These are phyloP conservation scores for Noctua janthina DNA, from an alignment of 2,888 invertebrate species.

Conservation along the genomic window DNA sequence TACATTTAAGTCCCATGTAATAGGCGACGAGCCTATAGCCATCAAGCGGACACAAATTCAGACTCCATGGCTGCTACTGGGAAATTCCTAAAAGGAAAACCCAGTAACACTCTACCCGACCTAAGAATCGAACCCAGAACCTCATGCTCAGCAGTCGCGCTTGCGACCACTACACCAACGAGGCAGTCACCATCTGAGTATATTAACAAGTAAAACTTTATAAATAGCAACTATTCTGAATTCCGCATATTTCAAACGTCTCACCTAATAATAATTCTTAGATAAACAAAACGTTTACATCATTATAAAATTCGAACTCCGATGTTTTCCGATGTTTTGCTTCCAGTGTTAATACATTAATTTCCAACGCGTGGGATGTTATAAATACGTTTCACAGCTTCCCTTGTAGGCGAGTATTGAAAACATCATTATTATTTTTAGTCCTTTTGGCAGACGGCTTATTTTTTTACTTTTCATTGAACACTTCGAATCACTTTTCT, in stretches of 20 bases:
- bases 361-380: slow-evolving; percentile 56
- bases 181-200: background rate
- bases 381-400: slow-evolving; percentile 58
- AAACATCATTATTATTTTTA: slow-evolving; percentile 75
- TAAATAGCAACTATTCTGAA: slow-evolving; percentile 23
- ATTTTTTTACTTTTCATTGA: slow-evolving; percentile 65
- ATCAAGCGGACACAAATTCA: background rate
- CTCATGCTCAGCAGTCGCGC: background rate
- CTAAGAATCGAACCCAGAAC: background rate
- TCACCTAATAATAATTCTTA: slow-evolving; percentile 36
- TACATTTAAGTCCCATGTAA: background rate
- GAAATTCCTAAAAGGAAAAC: background rate
- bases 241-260: slow-evolving; percentile 18
- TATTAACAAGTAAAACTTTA: background rate
- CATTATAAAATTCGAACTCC: slow-evolving; percentile 29
- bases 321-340: slow-evolving; percentile 51
- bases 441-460: slow-evolving; percentile 71
- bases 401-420: slow-evolving; percentile 62
- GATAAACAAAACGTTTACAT: slow-evolving; percentile 53
- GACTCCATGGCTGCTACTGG: background rate
- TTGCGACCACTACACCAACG: background rate
- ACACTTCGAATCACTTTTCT: slow-evolving; percentile 72
- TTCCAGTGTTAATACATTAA: slow-evolving; percentile 54
- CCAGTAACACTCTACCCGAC: background rate
- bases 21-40: background rate